phyloP scores from a whole-genome alignment of 2,113 vertebrate species.

The Plecotus auritus region DNA sequence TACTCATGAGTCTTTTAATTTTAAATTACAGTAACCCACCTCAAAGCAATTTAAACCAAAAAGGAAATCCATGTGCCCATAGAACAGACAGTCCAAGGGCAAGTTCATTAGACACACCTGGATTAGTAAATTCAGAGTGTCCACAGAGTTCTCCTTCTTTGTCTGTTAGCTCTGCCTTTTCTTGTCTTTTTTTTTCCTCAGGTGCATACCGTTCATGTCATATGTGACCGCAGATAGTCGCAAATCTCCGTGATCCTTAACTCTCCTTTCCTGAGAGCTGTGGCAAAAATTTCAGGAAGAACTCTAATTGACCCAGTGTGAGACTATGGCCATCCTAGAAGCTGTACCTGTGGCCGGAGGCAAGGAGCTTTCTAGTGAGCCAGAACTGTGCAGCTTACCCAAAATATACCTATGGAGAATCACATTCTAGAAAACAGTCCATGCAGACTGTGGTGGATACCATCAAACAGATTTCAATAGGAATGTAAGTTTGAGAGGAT shows the following conservation, averaged over 20 bases:
- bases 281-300: neutral
- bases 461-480: neutral
- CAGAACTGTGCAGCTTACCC: neutral
- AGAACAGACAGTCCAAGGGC: neutral
- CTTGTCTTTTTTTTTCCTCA: neutral
- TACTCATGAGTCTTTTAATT: neutral
- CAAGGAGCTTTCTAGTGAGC: neutral
- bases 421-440: neutral
- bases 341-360: neutral
- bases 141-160: neutral
- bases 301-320: neutral
- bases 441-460: neutral
- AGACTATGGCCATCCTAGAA: neutral
- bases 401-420: neutral
- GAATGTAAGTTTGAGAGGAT: neutral
- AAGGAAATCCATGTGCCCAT: neutral
- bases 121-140: neutral
- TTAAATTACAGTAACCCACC: neutral
- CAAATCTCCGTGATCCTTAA: neutral
- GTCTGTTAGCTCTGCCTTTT: neutral
- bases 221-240: neutral
- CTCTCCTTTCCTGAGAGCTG: neutral
- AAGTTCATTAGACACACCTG: neutral
- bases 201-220: neutral
- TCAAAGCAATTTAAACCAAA: neutral